These are phyloP conservation scores for Campylorhamphus procurvoides DNA, from an alignment of 2,113 vertebrate genomes.

Conservation along the genomic window DNA sequence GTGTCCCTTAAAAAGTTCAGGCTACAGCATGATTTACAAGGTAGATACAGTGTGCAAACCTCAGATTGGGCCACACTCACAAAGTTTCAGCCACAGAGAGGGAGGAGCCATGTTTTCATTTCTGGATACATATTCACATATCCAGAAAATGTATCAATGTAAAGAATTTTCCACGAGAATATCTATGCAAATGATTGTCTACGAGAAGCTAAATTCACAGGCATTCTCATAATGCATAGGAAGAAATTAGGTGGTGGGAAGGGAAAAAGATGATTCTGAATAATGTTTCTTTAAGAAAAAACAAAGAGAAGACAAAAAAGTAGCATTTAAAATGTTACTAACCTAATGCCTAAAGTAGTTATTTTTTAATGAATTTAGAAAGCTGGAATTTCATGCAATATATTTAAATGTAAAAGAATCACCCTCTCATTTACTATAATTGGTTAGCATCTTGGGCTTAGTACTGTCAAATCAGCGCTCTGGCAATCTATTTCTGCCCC, in stretches of 20 bases:
- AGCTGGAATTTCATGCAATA: slow-evolving; percentile 33
- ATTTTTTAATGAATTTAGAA: slow-evolving; percentile 3
- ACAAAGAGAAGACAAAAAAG: background rate
- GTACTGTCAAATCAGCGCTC: slow-evolving; percentile 11
- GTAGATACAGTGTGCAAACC: background rate
- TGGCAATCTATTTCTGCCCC: slow-evolving; percentile 22
- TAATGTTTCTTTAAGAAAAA: background rate
- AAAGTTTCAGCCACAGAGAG: background rate
- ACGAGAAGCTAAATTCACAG: background rate
- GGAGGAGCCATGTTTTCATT: slow-evolving; percentile 5
- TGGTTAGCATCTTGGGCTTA: slow-evolving; percentile 32
- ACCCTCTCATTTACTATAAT: slow-evolving; percentile 28
- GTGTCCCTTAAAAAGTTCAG: background rate
- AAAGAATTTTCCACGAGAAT: background rate
- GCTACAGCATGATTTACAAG: background rate
- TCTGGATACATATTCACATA: background rate
- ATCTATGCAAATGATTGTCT: background rate
- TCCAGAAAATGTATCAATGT: background rate
- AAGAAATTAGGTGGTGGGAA: background rate
- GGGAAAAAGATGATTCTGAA: background rate
- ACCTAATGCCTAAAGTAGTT: background rate
- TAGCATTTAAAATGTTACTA: background rate
- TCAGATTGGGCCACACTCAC: background rate
- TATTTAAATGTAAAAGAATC: slow-evolving; percentile 36
- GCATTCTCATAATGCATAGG: background rate